Conservation (phyloP, 2,113 vertebrate genomes). For the Hipposideros armiger region DNA sequence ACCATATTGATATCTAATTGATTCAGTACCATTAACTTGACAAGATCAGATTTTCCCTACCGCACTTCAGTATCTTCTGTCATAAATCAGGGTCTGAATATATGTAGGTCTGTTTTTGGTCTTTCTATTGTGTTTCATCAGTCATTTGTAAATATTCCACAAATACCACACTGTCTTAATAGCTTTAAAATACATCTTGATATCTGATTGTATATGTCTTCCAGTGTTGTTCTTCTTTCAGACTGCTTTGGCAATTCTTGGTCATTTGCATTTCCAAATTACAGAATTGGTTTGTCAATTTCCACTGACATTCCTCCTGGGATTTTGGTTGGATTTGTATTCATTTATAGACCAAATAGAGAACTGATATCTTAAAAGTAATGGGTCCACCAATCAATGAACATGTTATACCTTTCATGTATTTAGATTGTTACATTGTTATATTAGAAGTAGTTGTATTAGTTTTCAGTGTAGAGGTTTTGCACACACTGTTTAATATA, state of each 20-base stretch:
- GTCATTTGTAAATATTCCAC: neutral
- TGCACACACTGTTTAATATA: neutral
- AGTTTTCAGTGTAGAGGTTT: neutral
- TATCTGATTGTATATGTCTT: neutral
- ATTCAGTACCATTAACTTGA: neutral
- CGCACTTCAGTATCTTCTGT: neutral
- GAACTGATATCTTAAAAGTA: neutral
- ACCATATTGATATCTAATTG: neutral
- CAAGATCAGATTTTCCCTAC: neutral
- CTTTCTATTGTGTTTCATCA: neutral
- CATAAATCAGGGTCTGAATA: neutral
- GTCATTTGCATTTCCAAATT: slow-evolving; percentile 45
- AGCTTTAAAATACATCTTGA: neutral
- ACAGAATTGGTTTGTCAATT: neutral
- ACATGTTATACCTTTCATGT: neutral
- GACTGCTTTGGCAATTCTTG: neutral
- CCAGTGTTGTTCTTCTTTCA: slow-evolving; percentile 14
- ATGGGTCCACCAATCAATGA: neutral
- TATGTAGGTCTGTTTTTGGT: neutral
- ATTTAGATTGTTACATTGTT: neutral
- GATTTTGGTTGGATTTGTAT: neutral
- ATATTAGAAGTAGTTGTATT: neutral
- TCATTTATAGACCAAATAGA: neutral
- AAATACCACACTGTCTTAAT: neutral
- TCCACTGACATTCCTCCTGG: slow-evolving; percentile 16